Conservation (phyloP, 1,140 invertebrate genomes). For the Heliconius hermathena region DNA sequence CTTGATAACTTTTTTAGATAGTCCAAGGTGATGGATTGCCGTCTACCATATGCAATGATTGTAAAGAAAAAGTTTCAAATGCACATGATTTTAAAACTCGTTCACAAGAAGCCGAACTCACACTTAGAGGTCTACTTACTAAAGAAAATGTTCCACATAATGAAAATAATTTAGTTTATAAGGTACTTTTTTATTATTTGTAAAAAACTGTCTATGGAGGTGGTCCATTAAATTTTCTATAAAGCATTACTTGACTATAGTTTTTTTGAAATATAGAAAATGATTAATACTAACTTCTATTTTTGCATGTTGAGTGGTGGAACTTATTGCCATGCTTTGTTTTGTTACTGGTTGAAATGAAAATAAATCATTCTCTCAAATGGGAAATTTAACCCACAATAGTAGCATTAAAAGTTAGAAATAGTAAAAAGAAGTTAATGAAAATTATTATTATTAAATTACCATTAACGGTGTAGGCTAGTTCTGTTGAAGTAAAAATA, state of each 20-base stretch:
- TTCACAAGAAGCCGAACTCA: slow-evolving; percentile 52
- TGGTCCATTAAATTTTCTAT: no score
- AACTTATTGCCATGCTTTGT: no score
- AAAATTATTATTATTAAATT: neutral
- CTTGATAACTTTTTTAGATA: slow-evolving; percentile 48
- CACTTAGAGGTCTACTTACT: slow-evolving; percentile 45
- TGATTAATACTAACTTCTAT: no score
- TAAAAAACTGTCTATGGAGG: no score
- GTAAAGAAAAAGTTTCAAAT: slow-evolving; percentile 58
- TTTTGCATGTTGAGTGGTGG: no score
- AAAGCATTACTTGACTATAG: no score
- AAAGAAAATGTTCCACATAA: slow-evolving; percentile 43
- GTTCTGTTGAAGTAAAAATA: slow-evolving; percentile 30
- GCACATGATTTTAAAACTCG: slow-evolving; percentile 63
- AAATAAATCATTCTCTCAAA: no score
- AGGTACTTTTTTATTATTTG: neutral
- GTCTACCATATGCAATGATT: slow-evolving; percentile 56
- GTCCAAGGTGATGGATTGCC: slow-evolving; percentile 59
- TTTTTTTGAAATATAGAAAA: no score
- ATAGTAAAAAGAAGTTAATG: no score
- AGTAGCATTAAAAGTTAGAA: no score
- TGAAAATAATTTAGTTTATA: slow-evolving; percentile 25
- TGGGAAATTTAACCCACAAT: no score
- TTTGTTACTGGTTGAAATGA: no score
- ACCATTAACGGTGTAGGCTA: slow-evolving; percentile 14